phyloP scores from a whole-genome alignment of 2,888 invertebrate genomes.

The Heteropelma amictum region DNA sequence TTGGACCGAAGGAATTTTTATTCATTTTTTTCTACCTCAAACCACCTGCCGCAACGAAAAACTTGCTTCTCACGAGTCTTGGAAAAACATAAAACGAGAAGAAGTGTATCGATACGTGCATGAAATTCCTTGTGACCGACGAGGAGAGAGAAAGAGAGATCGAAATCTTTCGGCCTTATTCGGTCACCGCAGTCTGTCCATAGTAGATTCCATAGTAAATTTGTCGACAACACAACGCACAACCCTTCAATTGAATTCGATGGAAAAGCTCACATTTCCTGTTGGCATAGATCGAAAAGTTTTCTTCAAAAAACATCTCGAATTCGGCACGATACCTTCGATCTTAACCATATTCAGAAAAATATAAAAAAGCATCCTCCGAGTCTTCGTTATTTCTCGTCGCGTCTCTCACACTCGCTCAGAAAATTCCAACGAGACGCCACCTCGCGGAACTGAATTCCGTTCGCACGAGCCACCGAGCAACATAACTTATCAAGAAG shows the following conservation, averaged over 20 bases:
- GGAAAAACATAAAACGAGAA: slow-evolving; percentile 59
- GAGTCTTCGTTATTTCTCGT: not conserved
- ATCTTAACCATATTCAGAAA: too few species aligned
- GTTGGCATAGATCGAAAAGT: too few species aligned
- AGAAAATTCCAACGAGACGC: not conserved
- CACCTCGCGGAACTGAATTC: not conserved
- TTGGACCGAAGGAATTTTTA: slow-evolving; percentile 26
- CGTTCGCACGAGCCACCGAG: slow-evolving; percentile 41
- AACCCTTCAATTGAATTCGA: not conserved
- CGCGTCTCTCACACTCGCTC: not conserved
- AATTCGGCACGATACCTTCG: too few species aligned
- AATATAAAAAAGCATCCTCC: too few species aligned
- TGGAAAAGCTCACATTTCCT: too few species aligned
- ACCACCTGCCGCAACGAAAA: slow-evolving; percentile 39
- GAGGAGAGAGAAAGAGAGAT: not conserved
- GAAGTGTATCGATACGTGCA: slow-evolving; percentile 47
- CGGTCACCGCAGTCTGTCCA: too few species aligned
- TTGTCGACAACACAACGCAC: not conserved
- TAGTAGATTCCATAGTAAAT: too few species aligned
- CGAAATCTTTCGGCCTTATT: not conserved
- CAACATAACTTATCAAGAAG: slow-evolving; percentile 38
- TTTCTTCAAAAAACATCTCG: too few species aligned
- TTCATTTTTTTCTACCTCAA: slow-evolving; percentile 16
- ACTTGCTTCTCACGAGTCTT: slow-evolving; percentile 64
- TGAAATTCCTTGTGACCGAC: slow-evolving; percentile 35